Evolutionary conservation across 2,113 vertebrate species (phyloP).

Genomic region (Arizona elegans): DNA sequence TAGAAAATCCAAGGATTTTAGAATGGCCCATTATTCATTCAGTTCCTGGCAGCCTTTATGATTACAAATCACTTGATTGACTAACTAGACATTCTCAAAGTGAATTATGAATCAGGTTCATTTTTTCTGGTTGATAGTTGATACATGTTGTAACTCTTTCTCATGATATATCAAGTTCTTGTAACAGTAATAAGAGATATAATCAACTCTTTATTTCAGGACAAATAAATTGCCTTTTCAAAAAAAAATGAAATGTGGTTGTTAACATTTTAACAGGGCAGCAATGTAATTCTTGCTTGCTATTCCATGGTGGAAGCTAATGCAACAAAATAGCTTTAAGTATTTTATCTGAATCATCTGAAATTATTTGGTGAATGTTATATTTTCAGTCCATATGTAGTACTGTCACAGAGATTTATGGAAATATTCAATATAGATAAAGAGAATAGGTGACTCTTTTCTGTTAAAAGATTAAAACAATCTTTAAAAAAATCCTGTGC

Average conservation of each 20-base stretch:
- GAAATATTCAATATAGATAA: conserved; percentile 8
- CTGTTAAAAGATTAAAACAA: not conserved
- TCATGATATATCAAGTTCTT: conserved; percentile 72
- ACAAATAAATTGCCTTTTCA: conserved; percentile 72
- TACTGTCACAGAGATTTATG: conserved; percentile 5
- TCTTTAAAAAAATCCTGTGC: not conserved
- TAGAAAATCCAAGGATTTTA: conserved; percentile 87
- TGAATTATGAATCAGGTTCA: conserved; percentile 87
- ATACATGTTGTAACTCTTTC: conserved; percentile 71
- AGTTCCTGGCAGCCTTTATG: conserved; percentile 92
- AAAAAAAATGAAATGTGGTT: conserved; percentile 64
- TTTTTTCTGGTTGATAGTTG: conserved; percentile 75
- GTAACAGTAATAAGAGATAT: conserved; percentile 72
- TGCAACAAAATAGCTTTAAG: conserved; percentile 56
- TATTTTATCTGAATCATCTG: conserved; percentile 43
- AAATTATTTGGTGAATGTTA: conserved; percentile 47
- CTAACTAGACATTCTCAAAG: conserved; percentile 89
- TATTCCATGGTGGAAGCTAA: conserved; percentile 53
- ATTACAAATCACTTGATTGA: conserved; percentile 99
- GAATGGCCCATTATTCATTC: conserved; percentile 90
- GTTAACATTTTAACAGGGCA: conserved; percentile 67
- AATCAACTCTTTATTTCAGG: conserved; percentile 73
- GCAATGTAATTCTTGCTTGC: conserved; percentile 56
- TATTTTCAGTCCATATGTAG: not conserved
- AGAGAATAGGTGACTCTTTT: not conserved